phyloP scores from a whole-genome alignment of 2,888 invertebrate genomes.

The Diarsia rubi region DNA sequence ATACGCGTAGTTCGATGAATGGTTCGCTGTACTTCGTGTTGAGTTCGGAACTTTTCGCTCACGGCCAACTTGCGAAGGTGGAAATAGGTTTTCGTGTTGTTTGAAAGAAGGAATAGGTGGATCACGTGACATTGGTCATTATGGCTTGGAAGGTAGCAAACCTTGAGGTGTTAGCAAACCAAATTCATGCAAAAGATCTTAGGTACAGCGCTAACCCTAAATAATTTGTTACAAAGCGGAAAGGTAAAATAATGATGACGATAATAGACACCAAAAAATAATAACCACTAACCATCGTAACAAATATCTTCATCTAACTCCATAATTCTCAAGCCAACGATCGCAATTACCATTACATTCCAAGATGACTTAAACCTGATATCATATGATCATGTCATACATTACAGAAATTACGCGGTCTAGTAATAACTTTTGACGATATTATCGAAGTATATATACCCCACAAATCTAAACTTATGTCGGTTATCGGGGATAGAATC shows the following conservation, averaged over 20 bases:
- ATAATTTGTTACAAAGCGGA: too few species aligned
- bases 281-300: slow-evolving; percentile 3
- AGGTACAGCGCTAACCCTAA: not conserved
- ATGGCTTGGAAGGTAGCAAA: too few species aligned
- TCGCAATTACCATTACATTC: slow-evolving; percentile 40
- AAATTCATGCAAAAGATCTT: not conserved
- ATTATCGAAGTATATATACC: slow-evolving; percentile 68
- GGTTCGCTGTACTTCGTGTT: slow-evolving; percentile 33
- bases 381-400: slow-evolving; percentile 48
- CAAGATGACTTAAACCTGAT: slow-evolving; percentile 39
- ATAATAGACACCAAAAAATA: not conserved
- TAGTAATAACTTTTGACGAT: slow-evolving; percentile 70
- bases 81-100: slow-evolving; percentile 15
- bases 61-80: slow-evolving; percentile 23
- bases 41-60: slow-evolving; percentile 42
- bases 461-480: slow-evolving; percentile 76
- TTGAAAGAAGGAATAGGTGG: not conserved
- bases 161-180: not conserved
- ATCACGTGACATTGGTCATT: slow-evolving; percentile 1
- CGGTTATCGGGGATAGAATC: slow-evolving; percentile 70
- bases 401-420: slow-evolving; percentile 52
- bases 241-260: not conserved
- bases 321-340: slow-evolving; percentile 23
- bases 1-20: slow-evolving; percentile 67
- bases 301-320: slow-evolving; percentile 5